A percentile compares a stretch with the other conserved stretches of the same genome.
These are phyloP conservation scores for Cichlasoma orientale DNA, from an alignment of 2,797 vertebrate species.

Conservation along the genomic window DNA sequence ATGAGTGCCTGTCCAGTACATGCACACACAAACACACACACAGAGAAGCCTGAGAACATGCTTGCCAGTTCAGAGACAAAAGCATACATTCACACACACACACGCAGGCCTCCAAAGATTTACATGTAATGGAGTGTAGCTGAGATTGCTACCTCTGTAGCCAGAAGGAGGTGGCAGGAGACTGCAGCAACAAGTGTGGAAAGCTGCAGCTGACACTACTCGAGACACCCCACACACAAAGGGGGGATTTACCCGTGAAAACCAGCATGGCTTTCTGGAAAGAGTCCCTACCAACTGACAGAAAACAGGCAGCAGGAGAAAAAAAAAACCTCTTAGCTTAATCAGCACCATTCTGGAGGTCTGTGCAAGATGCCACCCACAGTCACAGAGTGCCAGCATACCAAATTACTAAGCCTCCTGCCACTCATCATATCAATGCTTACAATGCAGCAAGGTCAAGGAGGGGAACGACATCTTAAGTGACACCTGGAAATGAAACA, in stretches of 20 bases:
- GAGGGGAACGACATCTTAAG: not conserved
- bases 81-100: conserved; percentile 31
- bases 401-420: conserved; percentile 5
- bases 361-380: conserved; percentile 16
- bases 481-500: not conserved
- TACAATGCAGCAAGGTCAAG: not conserved
- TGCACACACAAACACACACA: conserved; percentile 24
- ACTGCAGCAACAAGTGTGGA: conserved; percentile 44
- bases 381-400: not conserved
- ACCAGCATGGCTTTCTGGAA: conserved; percentile 32
- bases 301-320: conserved; percentile 27
- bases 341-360: conserved; percentile 27
- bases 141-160: conserved; percentile 4
- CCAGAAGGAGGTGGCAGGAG: conserved; percentile 36
- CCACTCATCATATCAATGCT: conserved; percentile 19
- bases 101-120: conserved; percentile 15
- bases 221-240: conserved; percentile 36
- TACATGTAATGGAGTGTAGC: not conserved
- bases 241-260: conserved; percentile 34
- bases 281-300: conserved; percentile 10
- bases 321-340: conserved; percentile 8
- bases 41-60: conserved; percentile 13
- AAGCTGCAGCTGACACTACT: conserved; percentile 52
- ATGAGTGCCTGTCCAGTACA: conserved; percentile 38
- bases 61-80: conserved; percentile 48